These are phyloP conservation scores for Ennomos quercinarius DNA, from an alignment of 2,888 invertebrate species.

Conservation along the genomic window DNA sequence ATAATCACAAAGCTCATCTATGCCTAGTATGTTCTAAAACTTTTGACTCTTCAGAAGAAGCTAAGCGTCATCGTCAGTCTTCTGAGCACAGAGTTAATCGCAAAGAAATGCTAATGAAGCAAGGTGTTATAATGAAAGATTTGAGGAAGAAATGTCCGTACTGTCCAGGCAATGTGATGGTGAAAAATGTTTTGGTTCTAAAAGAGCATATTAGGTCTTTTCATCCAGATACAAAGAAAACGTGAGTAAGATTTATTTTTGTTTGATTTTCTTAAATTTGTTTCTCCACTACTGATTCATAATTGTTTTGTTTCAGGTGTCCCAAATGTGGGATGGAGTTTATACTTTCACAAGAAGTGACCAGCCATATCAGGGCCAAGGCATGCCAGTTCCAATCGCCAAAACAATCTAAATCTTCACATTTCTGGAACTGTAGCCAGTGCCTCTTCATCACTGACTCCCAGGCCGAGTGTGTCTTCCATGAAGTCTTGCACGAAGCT, in stretches of 20 bases:
- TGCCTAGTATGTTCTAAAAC: conserved; percentile 89
- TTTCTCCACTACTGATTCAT: too few relatives aligned
- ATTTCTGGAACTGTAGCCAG: conserved; percentile 84
- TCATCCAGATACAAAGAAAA: conserved; percentile 88
- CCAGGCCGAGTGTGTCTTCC: conserved; percentile 90
- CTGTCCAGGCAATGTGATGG: conserved; percentile 78
- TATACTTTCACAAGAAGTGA: conserved; percentile 90
- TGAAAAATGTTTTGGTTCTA: conserved; percentile 82
- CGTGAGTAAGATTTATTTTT: conserved; percentile 68
- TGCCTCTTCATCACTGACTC: conserved; percentile 87
- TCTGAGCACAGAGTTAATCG: conserved; percentile 87
- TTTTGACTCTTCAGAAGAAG: conserved; percentile 86
- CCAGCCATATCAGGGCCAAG: conserved; percentile 88
- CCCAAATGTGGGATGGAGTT: conserved; percentile 89
- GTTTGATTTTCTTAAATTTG: too few relatives aligned
- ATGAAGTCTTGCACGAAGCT: conserved; percentile 88
- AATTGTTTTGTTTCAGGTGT: conserved; percentile 81
- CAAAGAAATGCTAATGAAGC: conserved; percentile 69
- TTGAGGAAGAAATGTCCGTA: conserved; percentile 85
- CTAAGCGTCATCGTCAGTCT: conserved; percentile 88
- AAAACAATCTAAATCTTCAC: conserved; percentile 79
- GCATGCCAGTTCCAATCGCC: conserved; percentile 78
- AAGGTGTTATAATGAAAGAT: conserved; percentile 66
- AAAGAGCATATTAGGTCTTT: conserved; percentile 86
- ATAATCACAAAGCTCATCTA: conserved; percentile 86